A percentile compares a stretch with the other conserved stretches of the same genome.
These are phyloP conservation scores for Darevskia nairensis DNA, from an alignment of 2,797 vertebrate genomes.

Conservation along the genomic window DNA sequence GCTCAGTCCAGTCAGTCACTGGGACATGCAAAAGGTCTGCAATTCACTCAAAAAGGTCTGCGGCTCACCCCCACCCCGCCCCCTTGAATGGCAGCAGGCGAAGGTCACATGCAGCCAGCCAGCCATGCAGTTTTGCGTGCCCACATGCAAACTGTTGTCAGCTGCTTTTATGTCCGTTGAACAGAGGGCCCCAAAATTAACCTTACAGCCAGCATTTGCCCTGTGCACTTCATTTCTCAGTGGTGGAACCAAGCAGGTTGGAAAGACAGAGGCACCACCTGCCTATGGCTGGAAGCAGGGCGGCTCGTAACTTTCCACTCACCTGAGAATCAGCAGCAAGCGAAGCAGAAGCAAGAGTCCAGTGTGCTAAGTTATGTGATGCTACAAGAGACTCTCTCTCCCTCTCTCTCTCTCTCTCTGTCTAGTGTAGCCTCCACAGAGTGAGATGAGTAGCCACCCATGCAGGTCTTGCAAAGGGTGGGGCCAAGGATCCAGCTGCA, in stretches of 20 bases:
- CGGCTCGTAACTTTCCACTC: background rate
- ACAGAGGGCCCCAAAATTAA: background rate
- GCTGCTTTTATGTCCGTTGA: background rate
- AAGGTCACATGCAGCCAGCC: background rate
- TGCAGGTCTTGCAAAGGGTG: background rate
- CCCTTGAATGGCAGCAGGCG: background rate
- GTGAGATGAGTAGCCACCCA: background rate
- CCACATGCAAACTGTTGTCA: background rate
- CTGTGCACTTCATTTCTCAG: background rate
- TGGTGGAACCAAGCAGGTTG: background rate
- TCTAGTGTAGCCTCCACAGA: too few relatives aligned
- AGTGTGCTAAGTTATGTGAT: too few relatives aligned
- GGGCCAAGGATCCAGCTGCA: background rate
- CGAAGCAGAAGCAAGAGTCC: too few relatives aligned
- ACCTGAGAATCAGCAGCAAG: background rate
- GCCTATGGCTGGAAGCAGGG: background rate
- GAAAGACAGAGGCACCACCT: background rate
- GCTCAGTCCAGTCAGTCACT: background rate
- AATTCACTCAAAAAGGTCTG: background rate
- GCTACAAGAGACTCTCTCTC: background rate
- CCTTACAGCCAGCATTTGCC: background rate
- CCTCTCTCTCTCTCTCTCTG: background rate
- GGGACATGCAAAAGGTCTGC: background rate
- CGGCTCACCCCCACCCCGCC: background rate
- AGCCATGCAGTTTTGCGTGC: background rate